A percentile compares a stretch with the other conserved stretches of the same genome.
These are phyloP conservation scores for Melanostigma gelatinosum DNA, from an alignment of 2,113 vertebrate species.

Conservation along the genomic window DNA sequence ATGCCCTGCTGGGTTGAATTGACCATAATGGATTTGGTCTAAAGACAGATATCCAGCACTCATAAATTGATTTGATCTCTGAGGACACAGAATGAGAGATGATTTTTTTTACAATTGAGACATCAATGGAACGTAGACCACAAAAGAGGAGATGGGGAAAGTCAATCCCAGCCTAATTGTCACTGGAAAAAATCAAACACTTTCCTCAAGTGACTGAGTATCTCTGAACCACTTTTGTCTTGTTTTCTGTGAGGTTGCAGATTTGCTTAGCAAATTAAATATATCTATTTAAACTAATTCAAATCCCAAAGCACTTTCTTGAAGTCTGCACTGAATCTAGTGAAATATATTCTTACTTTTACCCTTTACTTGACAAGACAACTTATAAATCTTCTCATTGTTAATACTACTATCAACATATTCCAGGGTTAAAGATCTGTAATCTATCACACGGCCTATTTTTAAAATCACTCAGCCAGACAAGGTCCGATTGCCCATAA, in stretches of 20 bases:
- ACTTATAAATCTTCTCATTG: conserved; percentile 13
- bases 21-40: conserved; percentile 83
- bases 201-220: conserved; percentile 29
- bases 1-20: conserved; percentile 76
- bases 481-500: conserved; percentile 86
- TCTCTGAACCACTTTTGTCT: conserved; percentile 29
- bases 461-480: conserved; percentile 86
- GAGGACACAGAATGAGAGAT: conserved; percentile 77
- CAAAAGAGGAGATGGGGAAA: conserved; percentile 71
- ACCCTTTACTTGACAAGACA: neutral
- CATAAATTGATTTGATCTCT: conserved; percentile 84
- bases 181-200: conserved; percentile 62
- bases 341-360: neutral
- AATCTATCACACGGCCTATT: conserved; percentile 82
- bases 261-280: conserved; percentile 21
- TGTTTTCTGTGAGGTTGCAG: conserved; percentile 1
- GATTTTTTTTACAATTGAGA: conserved; percentile 80
- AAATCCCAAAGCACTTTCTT: neutral
- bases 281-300: neutral
- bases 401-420: conserved; percentile 53
- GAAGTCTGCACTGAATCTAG: neutral
- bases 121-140: conserved; percentile 81
- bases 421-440: conserved; percentile 51
- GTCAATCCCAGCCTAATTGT: conserved; percentile 64
- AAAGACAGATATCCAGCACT: conserved; percentile 79